Percentiles rank a stretch among this genome's conserved stretches.
Evolutionary conservation across 37 sponge, comb jelly and placozoan genomes (phyloP).

Genomic region (Lycopodina hypogea): DNA sequence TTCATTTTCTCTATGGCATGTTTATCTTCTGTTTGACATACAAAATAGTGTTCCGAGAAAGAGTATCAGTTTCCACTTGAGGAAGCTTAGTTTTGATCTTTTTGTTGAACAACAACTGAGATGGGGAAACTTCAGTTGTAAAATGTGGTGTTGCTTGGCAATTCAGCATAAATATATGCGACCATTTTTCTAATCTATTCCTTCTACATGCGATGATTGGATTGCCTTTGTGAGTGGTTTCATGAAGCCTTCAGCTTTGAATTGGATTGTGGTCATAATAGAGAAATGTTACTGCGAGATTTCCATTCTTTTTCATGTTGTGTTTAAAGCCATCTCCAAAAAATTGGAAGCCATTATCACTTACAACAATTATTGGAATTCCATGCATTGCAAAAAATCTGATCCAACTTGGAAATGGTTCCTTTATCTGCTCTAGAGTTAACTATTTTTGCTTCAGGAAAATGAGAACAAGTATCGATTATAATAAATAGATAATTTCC

Average conservation of each 20-base stretch:
- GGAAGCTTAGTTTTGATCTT: constrained; percentile 22
- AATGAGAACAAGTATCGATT: constrained; percentile 50
- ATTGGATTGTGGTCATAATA: constrained; percentile 37
- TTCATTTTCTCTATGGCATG: not conserved
- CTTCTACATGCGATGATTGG: constrained; percentile 44
- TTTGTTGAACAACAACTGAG: constrained; percentile 31
- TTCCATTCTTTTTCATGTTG: too few species aligned
- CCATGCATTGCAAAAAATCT: too few species aligned
- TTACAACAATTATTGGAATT: too few species aligned
- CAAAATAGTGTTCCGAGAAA: too few species aligned
- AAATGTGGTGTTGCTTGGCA: constrained; percentile 40
- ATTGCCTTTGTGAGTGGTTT: constrained; percentile 49
- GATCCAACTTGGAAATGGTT: too few species aligned
- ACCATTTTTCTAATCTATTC: constrained; percentile 33
- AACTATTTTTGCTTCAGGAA: constrained; percentile 31
- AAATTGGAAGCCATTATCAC: too few species aligned
- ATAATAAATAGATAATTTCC: constrained; percentile 37
- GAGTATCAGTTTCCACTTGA: not conserved
- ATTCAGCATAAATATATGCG: constrained; percentile 29
- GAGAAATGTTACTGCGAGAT: constrained; percentile 23
- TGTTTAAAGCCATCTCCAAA: too few species aligned
- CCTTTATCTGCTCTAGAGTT: too few species aligned
- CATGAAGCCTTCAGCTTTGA: constrained; percentile 40
- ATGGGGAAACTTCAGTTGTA: constrained; percentile 6
- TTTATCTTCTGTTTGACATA: not conserved